phyloP scores from a whole-genome alignment of 1,140 invertebrate genomes.

The Psilanteris sp. region DNA sequence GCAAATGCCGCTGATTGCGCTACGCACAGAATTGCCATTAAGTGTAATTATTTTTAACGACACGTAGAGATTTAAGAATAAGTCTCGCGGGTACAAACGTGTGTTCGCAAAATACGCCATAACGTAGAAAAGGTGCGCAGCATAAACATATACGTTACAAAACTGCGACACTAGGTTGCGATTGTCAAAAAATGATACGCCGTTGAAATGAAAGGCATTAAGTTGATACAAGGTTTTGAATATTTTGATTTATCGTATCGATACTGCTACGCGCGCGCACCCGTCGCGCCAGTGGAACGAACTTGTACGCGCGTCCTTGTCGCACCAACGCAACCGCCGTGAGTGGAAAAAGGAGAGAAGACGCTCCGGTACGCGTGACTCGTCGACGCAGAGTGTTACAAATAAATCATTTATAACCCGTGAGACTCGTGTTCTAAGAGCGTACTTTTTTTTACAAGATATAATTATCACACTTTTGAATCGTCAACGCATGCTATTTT shows the following conservation, averaged over 20 bases:
- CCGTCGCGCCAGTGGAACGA: too few species aligned
- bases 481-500: neutral
- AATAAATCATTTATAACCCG: slow-evolving; percentile 30
- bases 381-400: too few species aligned
- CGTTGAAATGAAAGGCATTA: neutral
- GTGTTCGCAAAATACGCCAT: neutral
- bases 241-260: slow-evolving; percentile 33
- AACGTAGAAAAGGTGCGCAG: neutral
- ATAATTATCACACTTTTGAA: slow-evolving; percentile 9
- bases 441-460: slow-evolving; percentile 37
- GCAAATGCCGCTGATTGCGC: slow-evolving; percentile 70
- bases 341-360: too few species aligned
- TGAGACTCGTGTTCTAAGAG: slow-evolving; percentile 40
- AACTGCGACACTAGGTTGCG: slow-evolving; percentile 1
- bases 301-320: too few species aligned
- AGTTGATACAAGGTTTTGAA: neutral
- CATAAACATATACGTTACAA: neutral
- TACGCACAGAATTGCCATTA: slow-evolving; percentile 69
- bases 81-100: slow-evolving; percentile 43
- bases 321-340: too few species aligned
- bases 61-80: slow-evolving; percentile 63
- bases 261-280: too few species aligned
- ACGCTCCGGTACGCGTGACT: too few species aligned
- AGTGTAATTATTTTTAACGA: slow-evolving; percentile 61
- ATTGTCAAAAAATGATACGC: too few species aligned